Conservation (phyloP, 2,888 invertebrate species). For the Pandemis heparana region DNA sequence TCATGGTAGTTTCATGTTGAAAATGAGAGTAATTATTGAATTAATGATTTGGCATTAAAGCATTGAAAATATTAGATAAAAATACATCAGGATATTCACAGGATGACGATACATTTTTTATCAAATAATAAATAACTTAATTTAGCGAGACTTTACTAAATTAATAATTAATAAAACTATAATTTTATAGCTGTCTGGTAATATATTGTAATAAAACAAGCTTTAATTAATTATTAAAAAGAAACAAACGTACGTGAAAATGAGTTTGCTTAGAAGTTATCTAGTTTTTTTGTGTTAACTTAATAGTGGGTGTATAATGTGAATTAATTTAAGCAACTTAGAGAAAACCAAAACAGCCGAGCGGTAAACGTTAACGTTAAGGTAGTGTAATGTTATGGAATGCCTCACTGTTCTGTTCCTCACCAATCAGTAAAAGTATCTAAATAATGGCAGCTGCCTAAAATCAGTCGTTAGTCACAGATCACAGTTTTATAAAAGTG, state of each 20-base stretch:
- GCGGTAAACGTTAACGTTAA: not conserved
- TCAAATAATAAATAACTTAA: not conserved
- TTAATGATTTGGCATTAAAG: not conserved
- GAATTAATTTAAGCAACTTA: too few relatives aligned
- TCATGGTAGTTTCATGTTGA: too few relatives aligned
- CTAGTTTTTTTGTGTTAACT: too few relatives aligned
- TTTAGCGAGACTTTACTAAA: not conserved
- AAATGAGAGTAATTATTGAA: not conserved
- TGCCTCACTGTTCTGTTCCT: not conserved
- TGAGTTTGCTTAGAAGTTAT: too few relatives aligned
- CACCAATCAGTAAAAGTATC: not conserved
- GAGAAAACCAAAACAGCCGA: too few relatives aligned
- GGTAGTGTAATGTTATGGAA: not conserved
- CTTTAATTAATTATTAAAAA: too few relatives aligned
- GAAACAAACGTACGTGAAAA: too few relatives aligned
- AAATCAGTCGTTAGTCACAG: constrained; percentile 27
- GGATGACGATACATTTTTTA: not conserved
- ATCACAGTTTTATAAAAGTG: constrained; percentile 15
- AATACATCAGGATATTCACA: not conserved
- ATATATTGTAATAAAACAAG: too few relatives aligned
- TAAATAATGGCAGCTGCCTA: constrained; percentile 28
- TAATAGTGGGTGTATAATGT: too few relatives aligned
- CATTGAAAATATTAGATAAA: not conserved
- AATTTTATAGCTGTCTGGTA: not conserved
- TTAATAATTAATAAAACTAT: not conserved